Evolutionary conservation across 2,797 vertebrate species (phyloP).

Genomic region (Masticophis lateralis): DNA sequence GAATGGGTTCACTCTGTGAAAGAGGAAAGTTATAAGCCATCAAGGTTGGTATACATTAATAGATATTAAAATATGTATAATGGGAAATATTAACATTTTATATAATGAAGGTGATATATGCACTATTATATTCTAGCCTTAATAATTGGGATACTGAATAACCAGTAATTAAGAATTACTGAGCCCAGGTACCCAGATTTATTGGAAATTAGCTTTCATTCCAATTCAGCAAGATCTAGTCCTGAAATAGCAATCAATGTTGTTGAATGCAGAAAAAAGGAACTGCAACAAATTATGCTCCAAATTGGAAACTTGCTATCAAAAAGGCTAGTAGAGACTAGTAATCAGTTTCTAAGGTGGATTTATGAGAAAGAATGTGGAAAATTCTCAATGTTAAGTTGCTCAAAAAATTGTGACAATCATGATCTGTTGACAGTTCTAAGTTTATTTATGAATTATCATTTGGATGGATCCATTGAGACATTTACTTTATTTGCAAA

Average conservation of each 20-base stretch:
- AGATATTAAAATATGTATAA: background rate
- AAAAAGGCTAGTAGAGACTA: background rate
- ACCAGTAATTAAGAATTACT: background rate
- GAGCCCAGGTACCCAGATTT: background rate
- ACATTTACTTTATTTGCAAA: background rate
- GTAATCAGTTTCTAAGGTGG: background rate
- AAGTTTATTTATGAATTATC: background rate
- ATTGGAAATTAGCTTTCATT: background rate
- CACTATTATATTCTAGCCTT: background rate
- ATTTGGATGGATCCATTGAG: background rate
- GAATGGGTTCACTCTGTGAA: conserved; percentile 60
- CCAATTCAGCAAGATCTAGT: background rate
- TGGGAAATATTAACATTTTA: background rate
- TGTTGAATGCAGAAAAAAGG: background rate
- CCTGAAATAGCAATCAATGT: background rate
- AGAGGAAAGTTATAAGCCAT: conserved; percentile 44
- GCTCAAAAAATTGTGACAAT: background rate
- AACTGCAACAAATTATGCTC: background rate
- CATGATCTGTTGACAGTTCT: background rate
- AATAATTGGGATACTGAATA: background rate
- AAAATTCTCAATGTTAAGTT: background rate
- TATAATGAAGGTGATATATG: background rate
- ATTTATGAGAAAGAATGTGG: background rate
- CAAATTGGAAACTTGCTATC: background rate
- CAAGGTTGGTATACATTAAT: conserved; percentile 48